These are phyloP conservation scores for Dryoscopus gambensis DNA, from an alignment of 2,113 vertebrate genomes.

Conservation along the genomic window DNA sequence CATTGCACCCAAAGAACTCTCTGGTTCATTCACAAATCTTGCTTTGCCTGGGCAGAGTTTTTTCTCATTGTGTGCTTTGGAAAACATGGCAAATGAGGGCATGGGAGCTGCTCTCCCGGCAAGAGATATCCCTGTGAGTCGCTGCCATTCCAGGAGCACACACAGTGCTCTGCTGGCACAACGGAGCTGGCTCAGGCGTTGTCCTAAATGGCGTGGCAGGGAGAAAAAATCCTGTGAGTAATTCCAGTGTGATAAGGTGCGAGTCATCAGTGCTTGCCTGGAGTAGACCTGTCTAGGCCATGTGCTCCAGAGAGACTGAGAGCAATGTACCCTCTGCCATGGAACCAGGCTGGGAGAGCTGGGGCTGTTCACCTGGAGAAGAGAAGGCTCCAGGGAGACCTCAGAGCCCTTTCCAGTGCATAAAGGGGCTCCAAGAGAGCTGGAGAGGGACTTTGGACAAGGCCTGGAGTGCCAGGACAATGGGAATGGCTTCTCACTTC, in stretches of 20 bases:
- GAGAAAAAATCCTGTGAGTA: background rate
- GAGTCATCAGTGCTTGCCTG: background rate
- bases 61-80: background rate
- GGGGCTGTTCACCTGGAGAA: too few relatives aligned
- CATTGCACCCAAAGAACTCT: background rate
- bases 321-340: background rate
- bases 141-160: background rate
- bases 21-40: background rate
- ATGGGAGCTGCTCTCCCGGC: background rate
- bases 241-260: background rate
- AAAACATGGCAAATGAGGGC: background rate
- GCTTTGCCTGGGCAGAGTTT: background rate
- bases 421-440: background rate
- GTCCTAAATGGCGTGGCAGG: background rate
- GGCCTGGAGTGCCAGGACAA: background rate
- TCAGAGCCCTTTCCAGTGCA: background rate
- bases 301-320: background rate
- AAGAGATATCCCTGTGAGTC: background rate
- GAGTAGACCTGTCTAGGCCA: background rate
- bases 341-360: background rate
- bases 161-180: background rate
- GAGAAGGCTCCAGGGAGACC: background rate
- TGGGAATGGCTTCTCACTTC: background rate
- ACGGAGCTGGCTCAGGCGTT: accelerated
- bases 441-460: background rate